These are phyloP conservation scores for Pelochelys cantorii DNA, from an alignment of 2,797 vertebrate genomes.

Conservation along the genomic window DNA sequence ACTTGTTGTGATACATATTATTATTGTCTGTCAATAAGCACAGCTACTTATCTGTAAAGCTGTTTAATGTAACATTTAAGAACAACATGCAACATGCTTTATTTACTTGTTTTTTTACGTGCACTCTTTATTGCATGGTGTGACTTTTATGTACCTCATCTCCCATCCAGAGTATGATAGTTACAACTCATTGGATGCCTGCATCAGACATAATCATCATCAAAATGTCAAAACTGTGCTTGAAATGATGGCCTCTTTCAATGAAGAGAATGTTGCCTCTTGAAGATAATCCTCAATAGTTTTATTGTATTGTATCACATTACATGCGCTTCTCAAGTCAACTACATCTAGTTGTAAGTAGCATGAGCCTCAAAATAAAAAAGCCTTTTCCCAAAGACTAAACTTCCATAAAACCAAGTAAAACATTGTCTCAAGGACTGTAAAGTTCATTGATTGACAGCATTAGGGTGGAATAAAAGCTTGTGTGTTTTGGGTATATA, in stretches of 20 bases:
- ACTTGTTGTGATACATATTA: neutral
- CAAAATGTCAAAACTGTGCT: constrained; percentile 17
- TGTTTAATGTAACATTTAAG: neutral
- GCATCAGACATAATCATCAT: constrained; percentile 4
- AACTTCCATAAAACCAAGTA: neutral
- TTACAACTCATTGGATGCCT: neutral
- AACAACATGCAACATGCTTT: neutral
- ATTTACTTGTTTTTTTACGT: neutral
- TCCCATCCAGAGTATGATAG: neutral
- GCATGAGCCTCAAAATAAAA: neutral
- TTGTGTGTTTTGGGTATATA: neutral
- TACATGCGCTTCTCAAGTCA: no score
- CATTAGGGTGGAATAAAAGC: neutral
- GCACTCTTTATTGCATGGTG: neutral
- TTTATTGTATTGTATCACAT: neutral
- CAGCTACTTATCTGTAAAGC: neutral
- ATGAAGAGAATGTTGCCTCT: constrained; percentile 51
- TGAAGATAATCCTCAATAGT: constrained; percentile 1
- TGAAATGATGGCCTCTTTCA: constrained; percentile 34
- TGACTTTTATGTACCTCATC: accelerated
- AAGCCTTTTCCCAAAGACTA: neutral
- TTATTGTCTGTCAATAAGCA: neutral
- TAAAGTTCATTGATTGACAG: neutral
- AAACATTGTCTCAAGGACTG: neutral
- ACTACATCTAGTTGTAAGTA: neutral